A percentile compares a stretch with the other conserved stretches of the same genome.
These are phyloP conservation scores for Napeogenes sylphis DNA, from an alignment of 2,888 invertebrate genomes.

Conservation along the genomic window DNA sequence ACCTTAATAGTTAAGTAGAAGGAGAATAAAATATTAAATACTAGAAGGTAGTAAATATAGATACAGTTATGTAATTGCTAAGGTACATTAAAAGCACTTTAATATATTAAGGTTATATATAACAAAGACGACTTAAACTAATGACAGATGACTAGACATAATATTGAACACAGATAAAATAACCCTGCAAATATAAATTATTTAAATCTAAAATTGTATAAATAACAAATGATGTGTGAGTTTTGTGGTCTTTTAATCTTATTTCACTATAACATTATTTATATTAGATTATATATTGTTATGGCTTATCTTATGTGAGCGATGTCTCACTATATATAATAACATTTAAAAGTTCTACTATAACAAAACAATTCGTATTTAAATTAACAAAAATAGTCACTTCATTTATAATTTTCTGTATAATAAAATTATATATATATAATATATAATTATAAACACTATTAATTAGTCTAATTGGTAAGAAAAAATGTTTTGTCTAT, in stretches of 20 bases:
- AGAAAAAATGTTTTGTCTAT: slow-evolving; percentile 18
- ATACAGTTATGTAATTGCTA: slow-evolving; percentile 21
- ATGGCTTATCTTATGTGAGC: background rate
- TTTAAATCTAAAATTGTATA: slow-evolving; percentile 26
- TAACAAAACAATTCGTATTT: background rate
- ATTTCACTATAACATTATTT: slow-evolving; percentile 14
- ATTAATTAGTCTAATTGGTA: slow-evolving; percentile 8
- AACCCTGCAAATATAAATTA: slow-evolving; percentile 51
- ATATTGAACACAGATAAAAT: slow-evolving; percentile 50
- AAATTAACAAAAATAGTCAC: background rate
- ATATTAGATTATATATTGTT: background rate
- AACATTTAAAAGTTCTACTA: background rate
- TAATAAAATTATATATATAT: slow-evolving; percentile 2
- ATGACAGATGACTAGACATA: slow-evolving; percentile 43
- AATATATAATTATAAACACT: background rate
- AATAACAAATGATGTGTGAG: slow-evolving; percentile 28
- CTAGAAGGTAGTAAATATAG: slow-evolving; percentile 29
- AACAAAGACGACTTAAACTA: background rate
- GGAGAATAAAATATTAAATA: slow-evolving; percentile 45
- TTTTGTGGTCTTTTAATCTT: slow-evolving; percentile 20
- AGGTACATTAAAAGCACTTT: slow-evolving; percentile 27
- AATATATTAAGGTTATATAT: slow-evolving; percentile 8
- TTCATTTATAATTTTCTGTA: slow-evolving; percentile 3
- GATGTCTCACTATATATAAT: background rate
- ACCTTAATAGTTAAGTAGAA: slow-evolving; percentile 40